A percentile compares a stretch with the other conserved stretches of the same genome.
These are phyloP conservation scores for Ophthalmolycus amberensis DNA, from an alignment of 2,113 vertebrate genomes.

Conservation along the genomic window DNA sequence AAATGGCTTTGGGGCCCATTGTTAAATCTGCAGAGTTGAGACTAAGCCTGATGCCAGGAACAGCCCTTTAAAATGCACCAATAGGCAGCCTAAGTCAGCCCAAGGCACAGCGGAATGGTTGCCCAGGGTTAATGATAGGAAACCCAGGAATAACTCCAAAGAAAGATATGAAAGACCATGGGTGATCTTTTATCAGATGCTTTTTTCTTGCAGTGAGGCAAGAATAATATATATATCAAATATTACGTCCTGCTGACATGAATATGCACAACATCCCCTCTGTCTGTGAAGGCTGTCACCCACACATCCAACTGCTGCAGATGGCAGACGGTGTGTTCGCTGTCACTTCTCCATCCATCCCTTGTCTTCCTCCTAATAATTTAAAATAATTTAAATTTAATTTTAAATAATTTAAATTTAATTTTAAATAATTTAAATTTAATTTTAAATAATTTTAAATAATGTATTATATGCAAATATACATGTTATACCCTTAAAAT, in stretches of 20 bases:
- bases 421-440: too few relatives aligned
- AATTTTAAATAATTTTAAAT: neutral
- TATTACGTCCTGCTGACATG: neutral
- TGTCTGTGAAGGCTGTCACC: neutral
- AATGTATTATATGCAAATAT: neutral
- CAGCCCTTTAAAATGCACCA: conserved; percentile 29
- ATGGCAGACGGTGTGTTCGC: neutral
- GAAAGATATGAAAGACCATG: neutral
- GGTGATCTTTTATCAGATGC: conserved; percentile 13
- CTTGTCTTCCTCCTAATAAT: neutral
- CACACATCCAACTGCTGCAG: neutral
- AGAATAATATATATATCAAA: neutral
- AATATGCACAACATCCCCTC: conserved; percentile 9
- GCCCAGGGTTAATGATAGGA: conserved; percentile 18
- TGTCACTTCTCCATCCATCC: neutral
- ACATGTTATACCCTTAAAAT: too few relatives aligned
- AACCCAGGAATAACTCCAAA: neutral
- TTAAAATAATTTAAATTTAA: too few relatives aligned
- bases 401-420: too few relatives aligned
- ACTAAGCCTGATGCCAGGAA: neutral
- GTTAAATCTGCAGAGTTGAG: conserved; percentile 22
- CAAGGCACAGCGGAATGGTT: conserved; percentile 1
- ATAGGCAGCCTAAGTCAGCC: conserved; percentile 14
- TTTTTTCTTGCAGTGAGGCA: neutral
- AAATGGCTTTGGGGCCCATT: conserved; percentile 20